Evolutionary conservation across 2,113 vertebrate genomes (phyloP).

Genomic region (Scalopus aquaticus): DNA sequence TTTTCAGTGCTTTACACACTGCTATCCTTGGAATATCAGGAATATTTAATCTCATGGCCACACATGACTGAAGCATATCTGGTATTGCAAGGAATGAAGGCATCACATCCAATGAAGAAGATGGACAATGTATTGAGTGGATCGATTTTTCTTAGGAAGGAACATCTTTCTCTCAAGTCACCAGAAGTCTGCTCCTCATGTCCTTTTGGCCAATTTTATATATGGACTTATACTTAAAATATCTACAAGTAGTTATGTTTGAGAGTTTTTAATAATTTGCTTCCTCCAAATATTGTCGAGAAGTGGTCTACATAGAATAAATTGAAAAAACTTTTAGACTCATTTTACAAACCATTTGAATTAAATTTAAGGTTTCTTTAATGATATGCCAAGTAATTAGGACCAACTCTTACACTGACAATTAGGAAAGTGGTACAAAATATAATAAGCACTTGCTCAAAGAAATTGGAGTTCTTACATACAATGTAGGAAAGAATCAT

Average conservation of each 20-base stretch:
- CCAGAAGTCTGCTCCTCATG: not conserved
- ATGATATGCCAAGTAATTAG: not conserved
- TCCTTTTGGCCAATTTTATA: constrained; percentile 29
- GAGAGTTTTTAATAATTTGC: not conserved
- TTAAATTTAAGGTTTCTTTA: not conserved
- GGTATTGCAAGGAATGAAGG: not conserved
- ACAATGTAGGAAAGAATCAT: not conserved
- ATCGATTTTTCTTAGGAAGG: not conserved
- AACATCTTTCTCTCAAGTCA: not conserved
- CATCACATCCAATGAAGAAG: not conserved
- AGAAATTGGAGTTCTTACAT: not conserved
- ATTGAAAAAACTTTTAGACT: not conserved
- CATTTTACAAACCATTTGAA: constrained; percentile 3
- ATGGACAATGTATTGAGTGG: not conserved
- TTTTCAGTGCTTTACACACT: not conserved
- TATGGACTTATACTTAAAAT: not conserved
- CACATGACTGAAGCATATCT: not conserved
- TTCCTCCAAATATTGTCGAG: not conserved
- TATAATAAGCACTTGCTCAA: not conserved
- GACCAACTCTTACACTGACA: not conserved
- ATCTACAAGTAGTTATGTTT: not conserved
- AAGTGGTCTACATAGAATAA: not conserved
- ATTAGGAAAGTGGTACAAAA: constrained; percentile 15
- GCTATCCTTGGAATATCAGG: not conserved
- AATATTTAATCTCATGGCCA: not conserved